Base-by-base conservation (phyloP, 2,888 invertebrate species). In the Ctenicera cuprea region DNA sequence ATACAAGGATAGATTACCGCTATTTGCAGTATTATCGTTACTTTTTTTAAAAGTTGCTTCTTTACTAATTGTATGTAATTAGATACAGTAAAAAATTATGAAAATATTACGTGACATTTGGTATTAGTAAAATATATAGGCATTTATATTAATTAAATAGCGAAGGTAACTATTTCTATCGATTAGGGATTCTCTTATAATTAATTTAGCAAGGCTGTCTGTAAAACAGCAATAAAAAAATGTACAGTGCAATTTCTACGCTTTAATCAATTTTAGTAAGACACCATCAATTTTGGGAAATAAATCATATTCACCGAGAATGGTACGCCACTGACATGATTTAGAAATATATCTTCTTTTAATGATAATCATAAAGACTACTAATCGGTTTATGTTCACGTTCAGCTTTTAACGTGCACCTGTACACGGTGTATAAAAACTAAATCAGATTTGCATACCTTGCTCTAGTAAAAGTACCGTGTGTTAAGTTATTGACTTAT, bases 71-170 rank as follows among this genome's bases (percentile, higher is more conserved):
- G 9, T 33, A 33, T 33, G 7, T 33, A 33, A 33, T 33, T 33
- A 33, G 7, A 9, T 9, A 33, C 1, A 45, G 18, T 16, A 18
- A 18, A 45, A 18, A 45, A 9, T 45, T 18, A 45, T 16, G n/a
- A 18, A 9, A 45, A 8, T 45, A 18, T 45, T 45, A 18, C 45
- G 8, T 45, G 45, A 45, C 45, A 45, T 45, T 26, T 26, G 26
- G 7, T 18, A 18, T 18, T 16, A 18, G 18, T 4, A 14, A n/a
- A 43, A 45, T 16, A 18, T 45, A 45, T 4, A 43, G 14, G 41
- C 14, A 43, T 43, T 43, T 43, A 50, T 22, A 50, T 50, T 22
- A 20, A 50, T 50, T 50, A 50, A 16, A 43, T 4, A 43, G 14
- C 18, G n/a, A n/a, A 50, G 16, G 11, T 50, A 50, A 50, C 20